These are phyloP conservation scores for Dusona sp. DNA, from an alignment of 2,888 invertebrate genomes.

Conservation along the genomic window DNA sequence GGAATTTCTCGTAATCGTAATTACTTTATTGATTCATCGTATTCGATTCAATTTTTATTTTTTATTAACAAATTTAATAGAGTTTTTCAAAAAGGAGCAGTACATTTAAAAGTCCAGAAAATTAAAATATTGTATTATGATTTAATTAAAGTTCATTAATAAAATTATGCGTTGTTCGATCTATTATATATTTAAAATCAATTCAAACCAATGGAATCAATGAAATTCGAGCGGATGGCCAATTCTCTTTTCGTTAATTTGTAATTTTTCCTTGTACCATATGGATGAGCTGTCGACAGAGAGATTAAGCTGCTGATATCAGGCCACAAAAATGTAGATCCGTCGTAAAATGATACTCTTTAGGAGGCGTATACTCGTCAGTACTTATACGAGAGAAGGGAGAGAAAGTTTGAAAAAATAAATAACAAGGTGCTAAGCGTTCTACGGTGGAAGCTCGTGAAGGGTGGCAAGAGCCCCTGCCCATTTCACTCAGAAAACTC, in stretches of 20 bases:
- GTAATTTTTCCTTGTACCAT: conserved; percentile 7
- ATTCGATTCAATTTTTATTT: background rate
- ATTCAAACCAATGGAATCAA: too few relatives aligned
- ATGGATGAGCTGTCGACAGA: conserved; percentile 1
- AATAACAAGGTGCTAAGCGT: conserved; percentile 83
- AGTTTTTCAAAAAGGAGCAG: background rate
- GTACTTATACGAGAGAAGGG: conserved; percentile 13
- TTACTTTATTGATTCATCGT: background rate
- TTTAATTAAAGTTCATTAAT: background rate
- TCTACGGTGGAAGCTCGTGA: conserved; percentile 58
- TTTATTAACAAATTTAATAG: background rate
- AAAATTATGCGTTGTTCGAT: background rate
- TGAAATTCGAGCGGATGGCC: background rate
- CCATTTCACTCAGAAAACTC: conserved; percentile 38
- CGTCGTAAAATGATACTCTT: conserved; percentile 11
- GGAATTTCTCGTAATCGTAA: background rate
- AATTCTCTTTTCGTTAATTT: conserved; percentile 1
- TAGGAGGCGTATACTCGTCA: conserved; percentile 1
- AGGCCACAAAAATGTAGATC: conserved; percentile 22
- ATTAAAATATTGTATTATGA: background rate
- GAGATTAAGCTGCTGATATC: conserved; percentile 35
- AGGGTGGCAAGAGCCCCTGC: conserved; percentile 58
- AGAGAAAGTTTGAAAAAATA: conserved; percentile 78
- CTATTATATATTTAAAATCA: background rate
- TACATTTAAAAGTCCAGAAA: background rate